Evolutionary conservation across 2,888 invertebrate genomes (phyloP).

Genomic region (Mesorhabditis belari): DNA sequence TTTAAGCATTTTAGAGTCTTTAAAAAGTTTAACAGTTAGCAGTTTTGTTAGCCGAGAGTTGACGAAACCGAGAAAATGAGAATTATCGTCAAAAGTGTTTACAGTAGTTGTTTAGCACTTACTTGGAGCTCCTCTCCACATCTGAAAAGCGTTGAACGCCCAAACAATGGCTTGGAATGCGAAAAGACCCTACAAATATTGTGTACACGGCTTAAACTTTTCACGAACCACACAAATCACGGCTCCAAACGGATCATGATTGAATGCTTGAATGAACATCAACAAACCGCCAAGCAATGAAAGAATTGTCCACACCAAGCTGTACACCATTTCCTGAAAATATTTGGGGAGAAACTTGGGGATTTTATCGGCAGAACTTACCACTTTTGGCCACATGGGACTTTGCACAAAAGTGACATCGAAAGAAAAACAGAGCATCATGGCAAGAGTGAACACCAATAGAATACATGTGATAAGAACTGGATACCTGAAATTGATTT

Average conservation of each 20-base stretch:
- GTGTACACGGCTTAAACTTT: not conserved
- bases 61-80: no score
- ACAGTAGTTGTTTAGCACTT: not conserved
- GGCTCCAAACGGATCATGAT: not conserved
- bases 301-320: not conserved
- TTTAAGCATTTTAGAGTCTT: no score
- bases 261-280: not conserved
- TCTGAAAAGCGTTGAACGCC: not conserved
- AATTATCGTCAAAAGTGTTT: no score
- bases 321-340: not conserved
- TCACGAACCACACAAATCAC: not conserved
- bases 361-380: not conserved
- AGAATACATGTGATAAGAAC: not conserved
- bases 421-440: not conserved
- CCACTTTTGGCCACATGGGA: not conserved
- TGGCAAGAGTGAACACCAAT: not conserved
- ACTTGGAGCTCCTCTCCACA: not conserved
- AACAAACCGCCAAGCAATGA: not conserved
- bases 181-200: not conserved
- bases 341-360: no score
- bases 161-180: not conserved
- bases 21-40: no score
- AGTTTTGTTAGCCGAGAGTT: no score
- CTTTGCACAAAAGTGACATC: not conserved
- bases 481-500: not conserved